Evolutionary conservation across 2,797 vertebrate genomes (phyloP).

Genomic region (Gephyroberyx darwinii): DNA sequence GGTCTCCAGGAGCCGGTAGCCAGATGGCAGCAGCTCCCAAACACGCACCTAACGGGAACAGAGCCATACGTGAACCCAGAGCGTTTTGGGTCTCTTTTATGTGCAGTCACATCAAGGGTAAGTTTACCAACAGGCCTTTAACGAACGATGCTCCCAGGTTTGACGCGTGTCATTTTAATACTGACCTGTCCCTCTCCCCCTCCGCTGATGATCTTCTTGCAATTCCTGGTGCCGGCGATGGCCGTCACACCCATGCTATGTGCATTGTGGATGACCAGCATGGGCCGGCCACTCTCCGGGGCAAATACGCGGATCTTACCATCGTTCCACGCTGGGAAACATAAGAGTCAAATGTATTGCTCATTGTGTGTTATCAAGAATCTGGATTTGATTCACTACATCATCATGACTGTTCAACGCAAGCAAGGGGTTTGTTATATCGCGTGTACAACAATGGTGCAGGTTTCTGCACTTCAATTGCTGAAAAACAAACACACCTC

Average conservation of each 20-base stretch:
- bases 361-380: neutral
- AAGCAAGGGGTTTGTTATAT: neutral
- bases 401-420: neutral
- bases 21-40: constrained; percentile 81
- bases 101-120: too few relatives aligned
- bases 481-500: neutral
- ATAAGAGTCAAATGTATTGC: neutral
- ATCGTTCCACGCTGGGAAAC: constrained; percentile 86
- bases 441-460: neutral
- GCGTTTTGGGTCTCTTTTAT: too few relatives aligned
- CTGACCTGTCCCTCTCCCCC: constrained; percentile 90
- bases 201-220: constrained; percentile 87
- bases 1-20: constrained; percentile 77
- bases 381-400: neutral
- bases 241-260: constrained; percentile 87
- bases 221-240: constrained; percentile 83
- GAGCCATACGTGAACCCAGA: neutral
- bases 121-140: too few relatives aligned
- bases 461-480: neutral
- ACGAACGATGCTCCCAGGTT: neutral
- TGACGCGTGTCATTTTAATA: neutral
- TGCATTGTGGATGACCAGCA: constrained; percentile 82
- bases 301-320: constrained; percentile 88
- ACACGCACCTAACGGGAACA: constrained; percentile 81
- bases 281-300: constrained; percentile 83